Evolutionary conservation across 37 sponge, comb jelly and placozoan genomes (phyloP).

Genomic region (Aplysina aerophoba): DNA sequence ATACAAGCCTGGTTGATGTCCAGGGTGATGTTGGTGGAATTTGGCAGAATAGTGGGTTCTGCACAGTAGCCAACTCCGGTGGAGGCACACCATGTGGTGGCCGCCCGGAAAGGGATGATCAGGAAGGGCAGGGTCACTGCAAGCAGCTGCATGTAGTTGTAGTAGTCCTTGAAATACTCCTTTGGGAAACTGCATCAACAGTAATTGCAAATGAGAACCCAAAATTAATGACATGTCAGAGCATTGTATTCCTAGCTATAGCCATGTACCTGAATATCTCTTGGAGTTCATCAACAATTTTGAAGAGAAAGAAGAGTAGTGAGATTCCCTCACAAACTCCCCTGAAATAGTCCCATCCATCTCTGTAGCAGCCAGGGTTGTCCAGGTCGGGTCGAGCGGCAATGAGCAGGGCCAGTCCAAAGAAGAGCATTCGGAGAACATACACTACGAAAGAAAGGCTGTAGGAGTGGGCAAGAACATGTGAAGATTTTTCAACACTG

Average conservation of each 20-base stretch:
- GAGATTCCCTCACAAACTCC: neutral
- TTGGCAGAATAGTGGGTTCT: neutral
- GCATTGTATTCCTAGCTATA: no score
- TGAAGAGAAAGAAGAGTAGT: neutral
- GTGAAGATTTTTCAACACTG: no score
- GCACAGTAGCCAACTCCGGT: constrained; percentile 21
- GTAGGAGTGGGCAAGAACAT: no score
- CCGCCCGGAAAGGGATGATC: neutral
- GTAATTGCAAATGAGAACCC: no score
- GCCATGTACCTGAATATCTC: neutral
- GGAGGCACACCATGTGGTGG: constrained; percentile 31
- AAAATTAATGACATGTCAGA: no score
- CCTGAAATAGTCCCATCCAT: neutral
- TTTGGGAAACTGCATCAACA: neutral
- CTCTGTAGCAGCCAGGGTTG: constrained; percentile 9
- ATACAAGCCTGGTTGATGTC: neutral
- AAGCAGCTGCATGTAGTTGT: constrained; percentile 8
- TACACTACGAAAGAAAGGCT: neutral
- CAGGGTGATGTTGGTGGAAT: no score
- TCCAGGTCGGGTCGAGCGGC: constrained; percentile 1
- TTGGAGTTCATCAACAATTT: neutral
- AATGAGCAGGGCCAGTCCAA: constrained; percentile 1
- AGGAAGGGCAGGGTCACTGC: neutral
- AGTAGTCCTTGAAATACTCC: constrained; percentile 4
- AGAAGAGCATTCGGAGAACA: neutral